phyloP scores from a whole-genome alignment of 2,888 invertebrate species.

The Parnassius orleans region DNA sequence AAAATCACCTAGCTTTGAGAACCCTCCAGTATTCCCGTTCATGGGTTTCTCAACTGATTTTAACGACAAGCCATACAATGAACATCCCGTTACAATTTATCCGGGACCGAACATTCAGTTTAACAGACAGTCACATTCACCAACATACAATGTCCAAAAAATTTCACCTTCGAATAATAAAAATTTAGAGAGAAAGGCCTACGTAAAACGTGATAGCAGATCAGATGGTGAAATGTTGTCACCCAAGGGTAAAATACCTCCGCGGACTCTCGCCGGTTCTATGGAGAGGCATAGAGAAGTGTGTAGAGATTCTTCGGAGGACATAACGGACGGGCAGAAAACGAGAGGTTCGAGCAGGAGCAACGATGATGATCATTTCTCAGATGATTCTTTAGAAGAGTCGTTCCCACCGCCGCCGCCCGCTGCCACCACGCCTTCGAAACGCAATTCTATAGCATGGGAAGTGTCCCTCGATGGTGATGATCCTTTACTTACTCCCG shows the following conservation, averaged over 20 bases:
- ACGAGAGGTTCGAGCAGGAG: slow-evolving; percentile 59
- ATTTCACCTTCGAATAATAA: slow-evolving; percentile 69
- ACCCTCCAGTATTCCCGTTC: slow-evolving; percentile 70
- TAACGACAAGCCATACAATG: slow-evolving; percentile 79
- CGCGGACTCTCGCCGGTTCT: slow-evolving; percentile 85
- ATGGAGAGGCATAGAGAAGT: slow-evolving; percentile 91
- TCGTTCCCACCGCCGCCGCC: slow-evolving; percentile 84
- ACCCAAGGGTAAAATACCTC: slow-evolving; percentile 81
- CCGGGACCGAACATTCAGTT: slow-evolving; percentile 78
- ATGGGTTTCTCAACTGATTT: slow-evolving; percentile 77
- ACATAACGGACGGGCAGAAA: slow-evolving; percentile 59
- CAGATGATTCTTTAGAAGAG: slow-evolving; percentile 92
- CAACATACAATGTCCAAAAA: slow-evolving; percentile 64
- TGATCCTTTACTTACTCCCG: slow-evolving; percentile 85
- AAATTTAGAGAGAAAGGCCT: slow-evolving; percentile 58
- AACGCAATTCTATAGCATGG: slow-evolving; percentile 92
- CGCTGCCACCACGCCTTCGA: slow-evolving; percentile 80
- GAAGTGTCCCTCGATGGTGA: slow-evolving; percentile 89
- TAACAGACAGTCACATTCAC: slow-evolving; percentile 63
- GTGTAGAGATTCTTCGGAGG: slow-evolving; percentile 83
- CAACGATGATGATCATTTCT: slow-evolving; percentile 83
- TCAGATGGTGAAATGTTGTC: slow-evolving; percentile 73
- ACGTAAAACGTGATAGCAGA: slow-evolving; percentile 59
- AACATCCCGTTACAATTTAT: slow-evolving; percentile 85
- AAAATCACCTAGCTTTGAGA: slow-evolving; percentile 71